These are phyloP conservation scores for Echinometra lucunter DNA, from an alignment of 53 echinoderm and acorn worm genomes.

Conservation along the genomic window DNA sequence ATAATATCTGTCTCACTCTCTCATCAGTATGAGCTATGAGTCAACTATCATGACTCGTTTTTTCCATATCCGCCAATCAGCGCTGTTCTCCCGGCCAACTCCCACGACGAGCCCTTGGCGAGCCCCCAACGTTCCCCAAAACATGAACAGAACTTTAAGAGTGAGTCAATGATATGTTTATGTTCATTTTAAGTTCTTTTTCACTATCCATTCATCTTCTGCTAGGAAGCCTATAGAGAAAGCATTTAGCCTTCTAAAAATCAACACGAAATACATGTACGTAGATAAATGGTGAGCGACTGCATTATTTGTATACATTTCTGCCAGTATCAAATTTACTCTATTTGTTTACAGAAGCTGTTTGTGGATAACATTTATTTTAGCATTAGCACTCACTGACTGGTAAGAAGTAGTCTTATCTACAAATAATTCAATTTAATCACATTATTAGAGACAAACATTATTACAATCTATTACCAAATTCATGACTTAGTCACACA, in stretches of 20 bases:
- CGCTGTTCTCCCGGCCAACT: neutral
- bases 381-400: too few relatives aligned
- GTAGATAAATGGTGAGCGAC: too few relatives aligned
- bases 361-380: too few relatives aligned
- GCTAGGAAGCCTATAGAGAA: too few relatives aligned
- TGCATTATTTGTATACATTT: too few relatives aligned
- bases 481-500: neutral
- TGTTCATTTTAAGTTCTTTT: neutral
- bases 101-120: conserved; percentile 6
- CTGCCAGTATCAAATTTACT: too few relatives aligned
- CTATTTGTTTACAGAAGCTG: too few relatives aligned
- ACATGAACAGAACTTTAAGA: neutral
- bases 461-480: neutral
- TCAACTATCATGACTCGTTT: conserved; percentile 17
- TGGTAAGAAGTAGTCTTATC: too few relatives aligned
- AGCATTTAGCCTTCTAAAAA: too few relatives aligned
- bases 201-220: neutral
- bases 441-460: too few relatives aligned
- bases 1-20: neutral
- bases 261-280: too few relatives aligned
- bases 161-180: neutral
- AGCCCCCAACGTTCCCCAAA: neutral
- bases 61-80: conserved; percentile 46
- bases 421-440: too few relatives aligned
- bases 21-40: neutral